Evolutionary conservation across 1,140 invertebrate genomes (phyloP).

Genomic region (Drosophila eugracilis): DNA sequence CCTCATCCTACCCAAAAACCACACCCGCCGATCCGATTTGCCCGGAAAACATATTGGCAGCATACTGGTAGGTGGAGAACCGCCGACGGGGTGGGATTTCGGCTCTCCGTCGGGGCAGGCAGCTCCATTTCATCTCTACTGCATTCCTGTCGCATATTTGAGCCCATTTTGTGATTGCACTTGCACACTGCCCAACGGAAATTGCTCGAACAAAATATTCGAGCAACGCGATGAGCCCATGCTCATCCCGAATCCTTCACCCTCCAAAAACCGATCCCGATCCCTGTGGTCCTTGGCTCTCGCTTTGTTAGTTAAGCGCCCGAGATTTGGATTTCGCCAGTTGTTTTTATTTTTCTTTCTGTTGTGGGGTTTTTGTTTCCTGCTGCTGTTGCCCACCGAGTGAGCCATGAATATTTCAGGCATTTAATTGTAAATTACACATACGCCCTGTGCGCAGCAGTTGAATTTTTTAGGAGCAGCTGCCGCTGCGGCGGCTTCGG

Average conservation of each 20-base stretch:
- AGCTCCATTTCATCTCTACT: constrained; percentile 61
- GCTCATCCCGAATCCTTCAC: constrained; percentile 3
- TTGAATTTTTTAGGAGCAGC: constrained; percentile 66
- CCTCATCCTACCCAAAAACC: not conserved
- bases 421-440: constrained; percentile 82
- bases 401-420: constrained; percentile 71
- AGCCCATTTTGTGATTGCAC: constrained; percentile 68
- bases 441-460: constrained; percentile 72
- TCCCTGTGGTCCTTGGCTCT: constrained; percentile 7
- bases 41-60: constrained; percentile 58
- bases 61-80: constrained; percentile 4
- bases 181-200: constrained; percentile 61
- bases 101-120: constrained; percentile 28
- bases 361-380: constrained; percentile 2
- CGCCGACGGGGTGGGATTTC: constrained; percentile 8
- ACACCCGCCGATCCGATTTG: not conserved
- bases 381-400: constrained; percentile 9
- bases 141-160: constrained; percentile 74
- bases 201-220: constrained; percentile 71
- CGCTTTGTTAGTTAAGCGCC: constrained; percentile 60
- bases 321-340: constrained; percentile 34
- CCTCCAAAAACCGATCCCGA: not conserved
- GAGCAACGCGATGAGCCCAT: constrained; percentile 39
- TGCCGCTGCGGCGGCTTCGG: constrained; percentile 19
- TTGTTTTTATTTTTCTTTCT: constrained; percentile 31